Base-by-base conservation (phyloP, 2,888 invertebrate species). In the Lithodes maja region DNA sequence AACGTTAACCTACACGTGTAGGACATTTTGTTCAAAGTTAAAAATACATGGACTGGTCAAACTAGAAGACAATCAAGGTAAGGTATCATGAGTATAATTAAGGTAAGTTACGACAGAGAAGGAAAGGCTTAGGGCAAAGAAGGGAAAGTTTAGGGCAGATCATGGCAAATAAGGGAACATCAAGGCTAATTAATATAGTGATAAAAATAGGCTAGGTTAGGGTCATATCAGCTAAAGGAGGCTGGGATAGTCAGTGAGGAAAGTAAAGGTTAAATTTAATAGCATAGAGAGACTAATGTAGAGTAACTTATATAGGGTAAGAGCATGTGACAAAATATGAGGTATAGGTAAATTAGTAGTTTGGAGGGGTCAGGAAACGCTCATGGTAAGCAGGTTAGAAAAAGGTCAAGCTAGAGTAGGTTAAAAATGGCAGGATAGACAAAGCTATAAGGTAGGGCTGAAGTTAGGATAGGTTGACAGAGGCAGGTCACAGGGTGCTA, bases 391-490 rank as follows among this genome's bases (percentile, higher is more conserved):
- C 74, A 74, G 15, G 33, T 7, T 1, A 17, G 15, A 15, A 50
- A 49, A 9, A 78, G 15, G 15, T 2, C 15, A 78, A 52, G 78
- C 5, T 54, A 54, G 54, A n/a, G 17, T 5, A n/a, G 54, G 53
- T 12, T 5, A 79, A 15, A 9, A n/a, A n/a, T 3, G 54, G 1
- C 1, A 79, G 17, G 17, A n/a, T 3, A 53, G 54, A n/a, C 15
- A 17, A n/a, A 74, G 17, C 15, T 61, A n/a, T 3, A 77, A 53
- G 53, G 78, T 2, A 17, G 17, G 53, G 53, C 17, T 12, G n/a
- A 74, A 17, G 74, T 74, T 3, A 74, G 74, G 74, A 3, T 74
- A 74, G 74, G 74, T n/a, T 74, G 71, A 71, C 3, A 50, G 50
- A 50, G 77, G 49, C 7, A 77, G 77, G 77, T 49, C 12, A 50